Evolutionary conservation across 2,113 vertebrate genomes (phyloP).

Genomic region (Hylia prasina): DNA sequence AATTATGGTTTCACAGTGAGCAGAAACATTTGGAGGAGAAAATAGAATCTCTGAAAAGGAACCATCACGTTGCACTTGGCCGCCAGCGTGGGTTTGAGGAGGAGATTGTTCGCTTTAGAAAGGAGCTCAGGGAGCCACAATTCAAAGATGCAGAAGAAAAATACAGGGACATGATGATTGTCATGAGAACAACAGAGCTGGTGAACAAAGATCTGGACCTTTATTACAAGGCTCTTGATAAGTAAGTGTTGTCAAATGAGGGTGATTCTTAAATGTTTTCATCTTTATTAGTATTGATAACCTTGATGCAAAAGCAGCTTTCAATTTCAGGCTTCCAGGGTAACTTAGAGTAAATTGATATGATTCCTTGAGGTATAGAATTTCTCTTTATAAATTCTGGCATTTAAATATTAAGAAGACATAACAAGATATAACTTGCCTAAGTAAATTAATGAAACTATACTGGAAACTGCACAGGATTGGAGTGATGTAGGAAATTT

Average conservation of each 20-base stretch:
- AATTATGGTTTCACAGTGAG: slow-evolving; percentile 73
- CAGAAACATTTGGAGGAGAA: slow-evolving; percentile 78
- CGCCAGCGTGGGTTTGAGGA: slow-evolving; percentile 94
- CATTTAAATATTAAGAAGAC: not conserved
- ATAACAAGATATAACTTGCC: not conserved
- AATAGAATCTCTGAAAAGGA: slow-evolving; percentile 88
- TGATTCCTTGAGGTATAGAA: not conserved
- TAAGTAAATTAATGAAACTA: not conserved
- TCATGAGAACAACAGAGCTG: slow-evolving; percentile 94
- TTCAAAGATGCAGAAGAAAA: slow-evolving; percentile 88
- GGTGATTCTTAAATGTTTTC: not conserved
- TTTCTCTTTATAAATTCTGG: not conserved
- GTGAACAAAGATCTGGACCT: slow-evolving; percentile 93
- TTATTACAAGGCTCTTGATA: slow-evolving; percentile 96
- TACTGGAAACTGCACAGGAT: not conserved
- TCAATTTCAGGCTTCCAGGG: not conserved
- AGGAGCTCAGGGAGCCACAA: slow-evolving; percentile 88
- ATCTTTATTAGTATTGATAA: not conserved
- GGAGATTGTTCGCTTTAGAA: slow-evolving; percentile 87
- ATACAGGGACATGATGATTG: slow-evolving; percentile 93
- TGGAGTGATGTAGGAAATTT: not conserved
- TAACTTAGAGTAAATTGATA: not conserved
- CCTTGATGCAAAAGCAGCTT: not conserved
- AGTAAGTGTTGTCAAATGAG: slow-evolving; percentile 77
- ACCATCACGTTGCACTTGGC: slow-evolving; percentile 83